Base-by-base conservation (phyloP, 2,888 invertebrate species). In the Apamea anceps region DNA sequence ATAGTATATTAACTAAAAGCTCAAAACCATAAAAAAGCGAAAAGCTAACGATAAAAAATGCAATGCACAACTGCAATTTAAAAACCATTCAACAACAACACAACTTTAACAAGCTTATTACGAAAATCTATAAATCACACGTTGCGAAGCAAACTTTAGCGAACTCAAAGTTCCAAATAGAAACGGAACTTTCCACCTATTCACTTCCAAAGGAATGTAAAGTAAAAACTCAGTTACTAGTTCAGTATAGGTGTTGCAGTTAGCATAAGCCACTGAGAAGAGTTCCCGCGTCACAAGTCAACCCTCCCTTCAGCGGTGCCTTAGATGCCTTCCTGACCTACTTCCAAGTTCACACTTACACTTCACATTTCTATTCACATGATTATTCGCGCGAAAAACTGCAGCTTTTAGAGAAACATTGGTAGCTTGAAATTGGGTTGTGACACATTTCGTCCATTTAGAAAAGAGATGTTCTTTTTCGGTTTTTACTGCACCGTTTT, bases 281-380 rank as follows among this genome's bases (percentile, higher is more conserved):
- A 80, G 75, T 88, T 74, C 72, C 77, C 86, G 88, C 87, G 87
- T 89, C 89, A 75, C 78, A 79, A 79, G 80, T 80, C 89, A 87
- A 85, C 90, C 87, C 86, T 87, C 86, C 75, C 83, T 81, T 81
- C 73, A 74, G 74, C 74, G 15, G 85, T 84, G 88, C 87, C 89
- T 88, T 80, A 91, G 92, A 91, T 88, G 91, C 90, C 91, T 91
- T 91, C 92, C 91, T 94, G 95, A 94, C 95, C 94, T 81, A 94
- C 87, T 93, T 94, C 84, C 89, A 84, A 92, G 90, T 93, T 91
- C 92, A 90, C 91, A 92, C 92, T 92, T 91, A 88, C 87, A 88
- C 88, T 92, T 90, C 85, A 90, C 87, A 87, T 91, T 88, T 79
- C 84, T 86, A 90, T 91, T 89, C 90, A 89, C 86, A 78, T 82